Evolutionary conservation across 2,888 invertebrate species (phyloP), one percentile per base, ranked within the genome.

Genomic region (Andrena flavipes): DNA sequence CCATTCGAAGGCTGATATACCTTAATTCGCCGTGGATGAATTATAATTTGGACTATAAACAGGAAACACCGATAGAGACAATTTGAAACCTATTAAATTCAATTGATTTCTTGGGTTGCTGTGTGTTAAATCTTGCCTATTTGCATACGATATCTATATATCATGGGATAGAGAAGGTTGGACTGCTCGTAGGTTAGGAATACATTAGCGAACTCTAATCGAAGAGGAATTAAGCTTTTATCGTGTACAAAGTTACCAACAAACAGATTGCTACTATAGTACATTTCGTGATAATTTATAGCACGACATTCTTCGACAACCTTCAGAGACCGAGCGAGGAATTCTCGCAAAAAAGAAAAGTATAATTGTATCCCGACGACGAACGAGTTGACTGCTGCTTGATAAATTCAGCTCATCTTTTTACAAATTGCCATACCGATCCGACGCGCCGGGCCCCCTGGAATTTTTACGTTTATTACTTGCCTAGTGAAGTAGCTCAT

Each of bases 301-400:
- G 65, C 30, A 64, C 65, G 64, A 60, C 84, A 84, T 54, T 20
- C 85, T 77, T 83, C 78, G 79, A 89, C 88, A 88, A 85, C 87
- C 90, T 91, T 90, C 86, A 84, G 83, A 88, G 87, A 85, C 83
- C 87, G 85, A 75, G 70, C 49, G 82, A 62, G 64, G 65, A 73
- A 84, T 81, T 54, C 49, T 75, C 10, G 23, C 35, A 62, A 65
- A 77, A 65, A 78, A 67, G 29, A 82, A 42, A 70, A 16, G 7
- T 64, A 64, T 78, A 74, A 84, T 78, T 84, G 72, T 63, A 78
- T 56, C 65, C 74, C 29, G 26, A 48, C 63, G 77, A 29, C 65
- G 62, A 82, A 30, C 2, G 20, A 54, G 65, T 76, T 51, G 74
- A 79, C 56, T 42, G 29, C 20, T 65, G 49, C 65, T 70, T 78